These are phyloP conservation scores for Myripristis jacobus DNA, from an alignment of 2,797 vertebrate genomes.

Conservation along the genomic window DNA sequence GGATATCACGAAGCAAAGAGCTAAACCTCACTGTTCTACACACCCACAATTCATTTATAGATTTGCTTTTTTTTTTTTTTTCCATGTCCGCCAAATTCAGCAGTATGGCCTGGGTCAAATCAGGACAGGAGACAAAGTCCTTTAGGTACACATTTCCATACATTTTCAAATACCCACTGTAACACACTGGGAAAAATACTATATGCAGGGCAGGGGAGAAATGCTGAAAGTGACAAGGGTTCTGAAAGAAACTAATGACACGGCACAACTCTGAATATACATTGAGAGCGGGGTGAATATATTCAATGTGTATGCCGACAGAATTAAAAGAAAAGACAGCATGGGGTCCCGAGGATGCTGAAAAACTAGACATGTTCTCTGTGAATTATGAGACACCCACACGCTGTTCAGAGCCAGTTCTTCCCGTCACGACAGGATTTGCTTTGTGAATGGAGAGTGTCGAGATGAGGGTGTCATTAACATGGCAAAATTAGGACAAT, in stretches of 20 bases:
- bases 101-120: not conserved
- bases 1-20: conserved; percentile 58
- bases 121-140: not conserved
- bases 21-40: conserved; percentile 48
- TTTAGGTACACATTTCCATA: conserved; percentile 26
- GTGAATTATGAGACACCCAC: conserved; percentile 68
- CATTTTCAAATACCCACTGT: not conserved
- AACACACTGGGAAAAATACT: not conserved
- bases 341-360: conserved; percentile 54
- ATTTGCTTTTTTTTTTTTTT: conserved; percentile 8
- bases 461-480: conserved; percentile 79
- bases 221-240: conserved; percentile 35
- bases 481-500: conserved; percentile 68
- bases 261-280: conserved; percentile 66
- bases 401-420: conserved; percentile 67
- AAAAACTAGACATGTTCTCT: conserved; percentile 63
- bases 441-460: conserved; percentile 82
- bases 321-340: conserved; percentile 64
- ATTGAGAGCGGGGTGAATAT: conserved; percentile 62
- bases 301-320: conserved; percentile 55
- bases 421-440: conserved; percentile 73
- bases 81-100: not conserved
- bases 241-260: conserved; percentile 68
- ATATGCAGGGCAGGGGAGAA: conserved; percentile 17
- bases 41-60: conserved; percentile 31